Percentiles rank a stretch among this genome's conserved stretches.
phyloP scores from a whole-genome alignment of 1,140 invertebrate genomes.

The Pemphigus obesinymphae region DNA sequence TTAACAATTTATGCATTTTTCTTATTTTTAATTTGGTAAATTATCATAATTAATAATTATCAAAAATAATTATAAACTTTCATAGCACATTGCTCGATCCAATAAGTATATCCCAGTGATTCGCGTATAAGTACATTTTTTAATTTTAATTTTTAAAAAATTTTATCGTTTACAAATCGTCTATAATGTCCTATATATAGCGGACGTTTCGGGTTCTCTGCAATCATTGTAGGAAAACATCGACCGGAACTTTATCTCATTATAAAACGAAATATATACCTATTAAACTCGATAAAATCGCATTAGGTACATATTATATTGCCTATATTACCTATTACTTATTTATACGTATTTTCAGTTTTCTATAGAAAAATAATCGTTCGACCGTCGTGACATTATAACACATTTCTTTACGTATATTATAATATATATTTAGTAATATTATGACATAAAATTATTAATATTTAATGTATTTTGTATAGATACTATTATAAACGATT shows the following conservation, averaged over 20 bases:
- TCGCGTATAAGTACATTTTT: too few relatives aligned
- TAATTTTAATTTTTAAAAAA: too few relatives aligned
- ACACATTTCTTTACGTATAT: neutral
- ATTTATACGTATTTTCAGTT: too few relatives aligned
- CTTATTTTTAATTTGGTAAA: too few relatives aligned
- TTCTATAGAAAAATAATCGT: neutral
- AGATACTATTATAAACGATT: neutral
- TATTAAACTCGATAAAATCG: neutral
- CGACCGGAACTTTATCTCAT: constrained; percentile 4
- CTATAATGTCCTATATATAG: too few relatives aligned
- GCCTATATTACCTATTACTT: too few relatives aligned
- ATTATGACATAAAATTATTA: neutral
- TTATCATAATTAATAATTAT: too few relatives aligned
- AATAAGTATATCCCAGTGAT: too few relatives aligned
- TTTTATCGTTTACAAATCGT: too few relatives aligned
- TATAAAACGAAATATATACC: neutral
- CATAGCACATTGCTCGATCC: too few relatives aligned
- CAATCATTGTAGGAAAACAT: neutral
- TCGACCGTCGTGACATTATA: neutral
- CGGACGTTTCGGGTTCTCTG: neutral
- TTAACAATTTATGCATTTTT: too few relatives aligned
- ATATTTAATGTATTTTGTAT: neutral
- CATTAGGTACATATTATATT: neutral
- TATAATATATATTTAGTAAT: neutral
- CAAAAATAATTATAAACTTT: too few relatives aligned